phyloP scores from a whole-genome alignment of 2,113 vertebrate genomes.

The Apeltes quadracus region DNA sequence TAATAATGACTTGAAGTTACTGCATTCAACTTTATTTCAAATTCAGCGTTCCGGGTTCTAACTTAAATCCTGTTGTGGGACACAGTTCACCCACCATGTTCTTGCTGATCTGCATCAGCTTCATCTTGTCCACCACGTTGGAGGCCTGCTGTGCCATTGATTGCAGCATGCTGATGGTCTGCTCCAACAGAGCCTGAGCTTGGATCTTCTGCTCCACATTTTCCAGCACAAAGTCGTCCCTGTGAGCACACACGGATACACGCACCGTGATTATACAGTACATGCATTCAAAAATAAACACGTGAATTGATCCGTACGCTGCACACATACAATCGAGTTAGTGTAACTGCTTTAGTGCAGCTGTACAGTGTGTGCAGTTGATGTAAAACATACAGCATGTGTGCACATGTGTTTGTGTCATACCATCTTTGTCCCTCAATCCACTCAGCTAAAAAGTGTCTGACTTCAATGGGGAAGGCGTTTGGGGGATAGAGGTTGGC shows the following conservation, averaged over 20 bases:
- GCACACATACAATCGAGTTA: neutral
- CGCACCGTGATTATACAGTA: neutral
- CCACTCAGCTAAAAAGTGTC: slow-evolving; percentile 79
- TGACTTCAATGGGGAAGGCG: slow-evolving; percentile 79
- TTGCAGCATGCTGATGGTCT: slow-evolving; percentile 62
- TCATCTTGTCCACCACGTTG: slow-evolving; percentile 79
- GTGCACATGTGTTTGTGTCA: neutral
- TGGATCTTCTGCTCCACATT: slow-evolving; percentile 59
- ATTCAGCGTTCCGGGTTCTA: neutral
- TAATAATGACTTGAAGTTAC: neutral
- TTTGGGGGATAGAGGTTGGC: slow-evolving; percentile 72
- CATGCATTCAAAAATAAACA: slow-evolving; percentile 1
- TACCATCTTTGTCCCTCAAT: slow-evolving; percentile 82
- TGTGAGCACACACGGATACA: slow-evolving; percentile 41
- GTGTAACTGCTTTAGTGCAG: neutral
- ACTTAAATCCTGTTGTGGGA: neutral
- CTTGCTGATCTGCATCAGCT: slow-evolving; percentile 75
- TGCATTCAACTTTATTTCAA: neutral
- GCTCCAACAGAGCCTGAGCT: slow-evolving; percentile 66
- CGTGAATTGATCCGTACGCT: neutral
- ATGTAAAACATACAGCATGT: neutral
- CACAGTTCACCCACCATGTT: slow-evolving; percentile 69
- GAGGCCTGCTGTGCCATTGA: slow-evolving; percentile 53
- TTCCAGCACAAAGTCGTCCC: slow-evolving; percentile 73
- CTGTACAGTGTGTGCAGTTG: neutral